phyloP scores from a whole-genome alignment of 2,888 invertebrate genomes.

The Scaptomyza caliginosa region DNA sequence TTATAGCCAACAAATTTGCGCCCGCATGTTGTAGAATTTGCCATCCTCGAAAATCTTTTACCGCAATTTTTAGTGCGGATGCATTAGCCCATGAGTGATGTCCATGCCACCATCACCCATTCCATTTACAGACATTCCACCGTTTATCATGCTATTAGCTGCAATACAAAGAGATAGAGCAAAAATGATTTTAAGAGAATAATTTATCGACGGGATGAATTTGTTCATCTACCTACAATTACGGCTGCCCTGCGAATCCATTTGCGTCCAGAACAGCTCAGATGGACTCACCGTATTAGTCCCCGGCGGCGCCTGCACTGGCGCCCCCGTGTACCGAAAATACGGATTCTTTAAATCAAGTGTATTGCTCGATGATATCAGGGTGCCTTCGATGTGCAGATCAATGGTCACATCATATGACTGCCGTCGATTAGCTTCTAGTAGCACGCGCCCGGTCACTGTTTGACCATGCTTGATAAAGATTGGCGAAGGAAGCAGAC shows the following conservation, averaged over 20 bases:
- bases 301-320: conserved; percentile 96
- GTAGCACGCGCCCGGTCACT: conserved; percentile 92
- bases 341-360: conserved; percentile 99
- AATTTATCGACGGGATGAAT: background rate
- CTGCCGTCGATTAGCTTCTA: conserved; percentile 97
- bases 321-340: conserved; percentile 97
- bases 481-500: conserved; percentile 96
- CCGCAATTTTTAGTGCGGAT: conserved; percentile 74
- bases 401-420: conserved; percentile 99
- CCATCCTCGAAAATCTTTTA: conserved; percentile 12
- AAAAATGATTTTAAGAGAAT: background rate
- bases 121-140: conserved; percentile 90
- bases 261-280: conserved; percentile 94
- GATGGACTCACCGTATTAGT: conserved; percentile 95
- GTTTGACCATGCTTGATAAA: conserved; percentile 97
- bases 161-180: conserved; percentile 38
- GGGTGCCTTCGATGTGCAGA: conserved; percentile 94
- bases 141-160: conserved; percentile 90
- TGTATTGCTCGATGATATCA: conserved; percentile 93
- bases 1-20: conserved; percentile 21
- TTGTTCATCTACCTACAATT: conserved; percentile 72
- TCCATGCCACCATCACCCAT: conserved; percentile 90
- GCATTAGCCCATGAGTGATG: conserved; percentile 85
- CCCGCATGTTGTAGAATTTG: conserved; percentile 40
- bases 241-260: conserved; percentile 88